Evolutionary conservation across 2,797 vertebrate species (phyloP), one percentile per base, ranked within the genome.

Genomic region (Scleropages formosus): DNA sequence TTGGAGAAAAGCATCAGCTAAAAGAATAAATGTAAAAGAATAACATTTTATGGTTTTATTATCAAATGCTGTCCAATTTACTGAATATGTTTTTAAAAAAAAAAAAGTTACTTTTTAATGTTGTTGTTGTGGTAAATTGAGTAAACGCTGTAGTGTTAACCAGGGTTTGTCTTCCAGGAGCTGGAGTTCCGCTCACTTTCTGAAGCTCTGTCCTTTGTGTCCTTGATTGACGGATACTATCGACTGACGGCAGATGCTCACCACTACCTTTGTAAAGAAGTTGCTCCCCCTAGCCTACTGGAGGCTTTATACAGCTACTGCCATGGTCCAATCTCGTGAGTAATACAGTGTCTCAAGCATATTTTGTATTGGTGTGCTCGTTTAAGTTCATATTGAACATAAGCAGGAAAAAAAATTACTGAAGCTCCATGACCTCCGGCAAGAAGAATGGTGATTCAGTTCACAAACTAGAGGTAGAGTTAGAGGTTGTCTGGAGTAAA

Each of bases 201-300:
- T 24, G 95, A 96, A 83, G 96, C 97, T 2, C 88, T 97, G 79
- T 99, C 97, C 3, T 98, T 98, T 71, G 94, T 97, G 0, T 97
- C 97, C 0, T 80, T 99, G 80, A 94, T 99, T 73, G 98, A 99
- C 69, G 97, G 98, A 22, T 99, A 98, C 85, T 99, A 96, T 84
- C 93, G 96, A 85, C 90, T 98, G 74, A 98, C 96, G 8, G 91
- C 95, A 0, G 95, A 99, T 73, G 92, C 95, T 11, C 95, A 98
- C 84, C 95, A 98, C 87, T 99, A 95, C 81, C 91, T 99, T 80
- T 99, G 97, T 79, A 99, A 96, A 90, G 96, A 98, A 84, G 94
- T 98, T 60, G 95, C 92, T 8, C 91, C 97, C 3, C 96, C 96
- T 11, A 89, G 93, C 78, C 89, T 98, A 15, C 90, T 98, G 80